Conservation (phyloP, 2,113 vertebrate species). For the Chaenogobius annularis region DNA sequence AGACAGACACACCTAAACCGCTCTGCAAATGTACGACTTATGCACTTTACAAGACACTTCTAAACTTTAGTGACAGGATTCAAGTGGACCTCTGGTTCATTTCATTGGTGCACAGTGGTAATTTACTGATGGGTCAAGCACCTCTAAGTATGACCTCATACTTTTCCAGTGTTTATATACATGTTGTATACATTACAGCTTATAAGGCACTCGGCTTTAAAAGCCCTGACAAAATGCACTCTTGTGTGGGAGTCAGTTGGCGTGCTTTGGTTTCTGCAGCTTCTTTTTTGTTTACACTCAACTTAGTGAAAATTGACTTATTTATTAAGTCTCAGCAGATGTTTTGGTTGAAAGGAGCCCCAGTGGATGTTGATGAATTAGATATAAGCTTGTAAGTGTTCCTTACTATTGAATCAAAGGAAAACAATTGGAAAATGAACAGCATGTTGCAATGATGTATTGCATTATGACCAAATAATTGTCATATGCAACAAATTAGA, state of each 20-base stretch:
- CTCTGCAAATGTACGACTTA: slow-evolving; percentile 12
- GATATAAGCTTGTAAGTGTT: slow-evolving; percentile 19
- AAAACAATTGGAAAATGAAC: slow-evolving; percentile 34
- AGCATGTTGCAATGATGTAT: slow-evolving; percentile 4
- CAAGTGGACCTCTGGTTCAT: slow-evolving; percentile 3
- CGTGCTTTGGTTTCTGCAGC: not conserved
- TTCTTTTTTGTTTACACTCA: not conserved
- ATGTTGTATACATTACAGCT: slow-evolving; percentile 45
- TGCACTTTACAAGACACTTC: not conserved
- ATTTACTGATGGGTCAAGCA: slow-evolving; percentile 7
- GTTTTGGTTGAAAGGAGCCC: slow-evolving; percentile 4
- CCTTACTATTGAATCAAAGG: slow-evolving; percentile 42
- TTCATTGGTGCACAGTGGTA: slow-evolving; percentile 1
- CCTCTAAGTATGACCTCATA: slow-evolving; percentile 31
- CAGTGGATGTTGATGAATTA: slow-evolving; percentile 27
- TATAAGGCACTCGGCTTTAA: slow-evolving; percentile 25
- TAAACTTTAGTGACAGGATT: not conserved
- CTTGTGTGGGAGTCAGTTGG: not conserved
- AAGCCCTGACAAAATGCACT: slow-evolving; percentile 25
- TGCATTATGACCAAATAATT: not conserved
- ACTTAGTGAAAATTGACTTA: not conserved
- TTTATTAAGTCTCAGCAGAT: slow-evolving; percentile 1
- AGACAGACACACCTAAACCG: slow-evolving; percentile 36
- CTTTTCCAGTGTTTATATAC: slow-evolving; percentile 52
- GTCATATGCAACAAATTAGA: slow-evolving; percentile 18